These are phyloP conservation scores for Cichlasoma orientale DNA, from an alignment of 2,797 vertebrate species.

Conservation along the genomic window DNA sequence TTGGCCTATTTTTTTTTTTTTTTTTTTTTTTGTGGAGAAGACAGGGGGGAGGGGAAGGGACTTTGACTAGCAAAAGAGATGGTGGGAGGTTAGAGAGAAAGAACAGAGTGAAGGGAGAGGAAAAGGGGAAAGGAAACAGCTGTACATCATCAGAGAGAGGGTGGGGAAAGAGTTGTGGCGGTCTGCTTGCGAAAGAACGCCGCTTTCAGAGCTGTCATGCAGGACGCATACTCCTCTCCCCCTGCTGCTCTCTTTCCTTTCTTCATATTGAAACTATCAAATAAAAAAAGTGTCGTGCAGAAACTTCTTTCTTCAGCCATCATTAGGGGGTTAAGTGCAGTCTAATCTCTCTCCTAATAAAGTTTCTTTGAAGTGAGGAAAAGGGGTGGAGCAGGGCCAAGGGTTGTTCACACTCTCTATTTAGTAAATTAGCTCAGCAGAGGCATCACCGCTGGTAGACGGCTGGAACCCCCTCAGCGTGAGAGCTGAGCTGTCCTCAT, in stretches of 20 bases:
- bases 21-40: slow-evolving; percentile 31
- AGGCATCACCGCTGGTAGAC: slow-evolving; percentile 55
- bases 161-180: slow-evolving; percentile 14
- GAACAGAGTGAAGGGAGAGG: slow-evolving; percentile 29
- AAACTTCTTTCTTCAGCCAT: slow-evolving; percentile 60
- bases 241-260: slow-evolving; percentile 23
- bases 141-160: slow-evolving; percentile 52
- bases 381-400: slow-evolving; percentile 62
- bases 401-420: slow-evolving; percentile 79
- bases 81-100: slow-evolving; percentile 46
- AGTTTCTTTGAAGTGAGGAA: slow-evolving; percentile 91
- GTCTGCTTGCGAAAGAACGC: slow-evolving; percentile 16
- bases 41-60: slow-evolving; percentile 1
- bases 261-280: slow-evolving; percentile 79
- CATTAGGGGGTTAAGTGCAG: slow-evolving; percentile 86
- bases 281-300: slow-evolving; percentile 63
- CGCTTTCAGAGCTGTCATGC: slow-evolving; percentile 46
- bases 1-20: slow-evolving; percentile 83
- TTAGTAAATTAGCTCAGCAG: slow-evolving; percentile 84
- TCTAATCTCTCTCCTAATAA: slow-evolving; percentile 89
- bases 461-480: slow-evolving; percentile 54
- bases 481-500: slow-evolving; percentile 73
- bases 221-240: slow-evolving; percentile 7
- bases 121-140: slow-evolving; percentile 45
- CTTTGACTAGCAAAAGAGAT: slow-evolving; percentile 44